Evolutionary conservation across 1,140 invertebrate genomes (phyloP), one percentile per base, ranked within the genome.

Genomic region (Drepana arcuata): DNA sequence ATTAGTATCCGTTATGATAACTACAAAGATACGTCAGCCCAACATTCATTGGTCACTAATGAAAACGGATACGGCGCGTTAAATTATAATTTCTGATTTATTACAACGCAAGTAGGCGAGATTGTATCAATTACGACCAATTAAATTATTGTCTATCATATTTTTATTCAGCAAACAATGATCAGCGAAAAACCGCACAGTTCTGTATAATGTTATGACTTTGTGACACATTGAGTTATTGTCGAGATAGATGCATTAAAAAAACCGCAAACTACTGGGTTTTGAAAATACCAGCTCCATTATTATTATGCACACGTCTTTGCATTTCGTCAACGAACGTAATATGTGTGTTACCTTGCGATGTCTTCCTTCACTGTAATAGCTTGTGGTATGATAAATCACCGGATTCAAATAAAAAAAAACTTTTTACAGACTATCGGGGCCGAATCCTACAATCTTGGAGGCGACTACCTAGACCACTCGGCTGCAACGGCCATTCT

Each of bases 51-150:
- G n/a, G n/a, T n/a, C n/a, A 14, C 16, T 64, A 69, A 74, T 71
- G 54, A 64, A 71, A 71, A 69, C 70, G 70, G 67, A 74, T 74
- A 58, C 71, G 23, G 59, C 49, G 48, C 40, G 34, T 64, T 52
- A 64, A 61, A 67, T 63, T 57, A 58, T 50, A 39, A 57, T 64
- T 54, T 48, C 32, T 52, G 57, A 68, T 66, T 70, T 70, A 73
- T 64, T 42, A 41, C 30, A 42, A 37, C 23, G 28, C 21, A 23
- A 42, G 65, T 69, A 56, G 65, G 64, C 47, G 62, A 53, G 41
- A 48, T 53, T 51, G 28, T 38, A 35, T 24, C 41, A 18, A 16
- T 41, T 16, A 44, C 34, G 36, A 43, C 42, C 43, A 48, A 57
- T 56, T 48, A 56, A 38, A 48, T 45, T 37, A 49, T 48, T 44